Evolutionary conservation across 2,113 vertebrate genomes (phyloP).

Genomic region (Microtus montanus): DNA sequence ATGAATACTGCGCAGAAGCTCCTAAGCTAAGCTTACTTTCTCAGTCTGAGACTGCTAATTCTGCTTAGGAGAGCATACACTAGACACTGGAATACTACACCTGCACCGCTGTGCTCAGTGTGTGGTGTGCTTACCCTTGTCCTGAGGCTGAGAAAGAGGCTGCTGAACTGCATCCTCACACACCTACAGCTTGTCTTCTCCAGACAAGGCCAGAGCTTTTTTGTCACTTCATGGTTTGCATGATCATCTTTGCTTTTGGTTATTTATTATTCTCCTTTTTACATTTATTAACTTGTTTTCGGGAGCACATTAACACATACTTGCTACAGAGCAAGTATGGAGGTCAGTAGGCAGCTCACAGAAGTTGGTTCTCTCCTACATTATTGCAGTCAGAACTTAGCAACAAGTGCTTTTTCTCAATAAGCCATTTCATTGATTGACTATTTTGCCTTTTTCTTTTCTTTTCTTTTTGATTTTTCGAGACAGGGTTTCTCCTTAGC

Average conservation of each 20-base stretch:
- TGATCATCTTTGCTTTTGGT: background rate
- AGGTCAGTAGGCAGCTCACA: background rate
- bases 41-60: background rate
- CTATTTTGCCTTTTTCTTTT: background rate
- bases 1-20: background rate
- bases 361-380: background rate
- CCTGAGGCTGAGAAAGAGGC: background rate
- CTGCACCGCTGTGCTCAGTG: background rate
- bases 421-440: background rate
- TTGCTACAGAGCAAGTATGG: background rate
- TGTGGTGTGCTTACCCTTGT: background rate
- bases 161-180: background rate
- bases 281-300: background rate
- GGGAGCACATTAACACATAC: no score
- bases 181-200: background rate
- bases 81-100: background rate
- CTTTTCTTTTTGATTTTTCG: no score
- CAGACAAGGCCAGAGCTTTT: background rate
- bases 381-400: background rate
- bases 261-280: background rate
- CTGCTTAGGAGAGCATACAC: background rate
- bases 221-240: background rate
- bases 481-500: no score
- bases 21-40: background rate
- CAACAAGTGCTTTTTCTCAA: background rate